Evolutionary conservation across 2,888 invertebrate species (phyloP).

Genomic region (Mythimna vitellina): DNA sequence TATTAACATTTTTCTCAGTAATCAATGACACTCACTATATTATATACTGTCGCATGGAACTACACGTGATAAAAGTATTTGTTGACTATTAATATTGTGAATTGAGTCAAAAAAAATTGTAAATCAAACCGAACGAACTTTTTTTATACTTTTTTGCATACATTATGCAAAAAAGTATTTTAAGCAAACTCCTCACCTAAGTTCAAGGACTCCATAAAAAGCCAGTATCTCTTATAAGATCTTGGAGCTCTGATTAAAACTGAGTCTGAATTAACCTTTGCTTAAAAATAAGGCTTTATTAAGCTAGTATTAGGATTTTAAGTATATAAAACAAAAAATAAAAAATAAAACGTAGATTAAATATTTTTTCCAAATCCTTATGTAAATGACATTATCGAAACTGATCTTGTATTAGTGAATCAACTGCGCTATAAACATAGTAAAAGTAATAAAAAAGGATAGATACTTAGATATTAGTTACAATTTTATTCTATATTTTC

Average conservation of each 20-base stretch:
- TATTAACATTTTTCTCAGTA: constrained; percentile 5
- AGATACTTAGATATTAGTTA: too few relatives aligned
- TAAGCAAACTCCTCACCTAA: constrained; percentile 8
- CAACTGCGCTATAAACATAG: too few relatives aligned
- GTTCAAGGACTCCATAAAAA: constrained; percentile 57
- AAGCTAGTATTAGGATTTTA: not conserved
- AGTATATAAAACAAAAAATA: too few relatives aligned
- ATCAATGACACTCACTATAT: not conserved
- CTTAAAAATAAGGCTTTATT: constrained; percentile 15
- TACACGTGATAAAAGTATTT: constrained; percentile 15
- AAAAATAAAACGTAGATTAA: too few relatives aligned
- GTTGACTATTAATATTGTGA: not conserved
- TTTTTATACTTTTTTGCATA: not conserved
- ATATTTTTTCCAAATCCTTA: too few relatives aligned
- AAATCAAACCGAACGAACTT: constrained; percentile 6
- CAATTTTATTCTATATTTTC: too few relatives aligned
- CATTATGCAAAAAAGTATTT: constrained; percentile 1
- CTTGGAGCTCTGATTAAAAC: constrained; percentile 26
- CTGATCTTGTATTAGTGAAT: too few relatives aligned
- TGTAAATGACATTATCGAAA: too few relatives aligned
- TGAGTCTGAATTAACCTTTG: constrained; percentile 10
- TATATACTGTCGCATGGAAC: not conserved
- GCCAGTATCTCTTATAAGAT: constrained; percentile 43
- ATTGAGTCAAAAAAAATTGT: not conserved
- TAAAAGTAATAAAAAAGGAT: too few relatives aligned